Evolutionary conservation across 2,888 invertebrate genomes (phyloP).

Genomic region (Amblyteles armatorius): DNA sequence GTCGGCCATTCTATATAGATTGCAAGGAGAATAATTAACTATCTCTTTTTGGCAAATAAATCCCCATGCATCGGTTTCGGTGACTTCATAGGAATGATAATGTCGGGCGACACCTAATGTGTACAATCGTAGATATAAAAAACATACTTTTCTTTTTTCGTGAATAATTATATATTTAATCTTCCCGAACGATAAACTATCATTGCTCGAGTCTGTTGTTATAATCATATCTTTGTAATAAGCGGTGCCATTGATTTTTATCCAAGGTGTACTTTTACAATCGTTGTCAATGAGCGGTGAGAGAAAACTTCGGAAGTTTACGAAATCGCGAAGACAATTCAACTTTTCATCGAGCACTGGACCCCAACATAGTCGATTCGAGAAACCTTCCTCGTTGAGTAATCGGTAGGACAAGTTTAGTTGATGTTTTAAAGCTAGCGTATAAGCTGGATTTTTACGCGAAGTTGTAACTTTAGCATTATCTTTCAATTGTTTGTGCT

Average conservation of each 20-base stretch:
- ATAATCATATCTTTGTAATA: slow-evolving; percentile 2
- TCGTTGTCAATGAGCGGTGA: background rate
- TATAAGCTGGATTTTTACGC: slow-evolving; percentile 31
- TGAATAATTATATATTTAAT: slow-evolving; percentile 9
- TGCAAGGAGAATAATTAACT: background rate
- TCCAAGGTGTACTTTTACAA: slow-evolving; percentile 16
- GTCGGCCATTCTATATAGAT: background rate
- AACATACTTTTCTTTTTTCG: background rate
- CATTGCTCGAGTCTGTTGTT: background rate
- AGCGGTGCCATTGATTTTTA: slow-evolving; percentile 12
- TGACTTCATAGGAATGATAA: background rate
- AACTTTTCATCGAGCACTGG: slow-evolving; percentile 11
- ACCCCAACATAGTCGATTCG: slow-evolving; percentile 11
- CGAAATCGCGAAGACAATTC: background rate
- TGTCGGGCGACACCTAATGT: background rate
- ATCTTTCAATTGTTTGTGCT: slow-evolving; percentile 50
- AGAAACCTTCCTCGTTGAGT: slow-evolving; percentile 19
- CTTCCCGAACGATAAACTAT: background rate
- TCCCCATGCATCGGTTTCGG: background rate
- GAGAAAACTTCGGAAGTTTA: background rate
- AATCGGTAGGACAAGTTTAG: slow-evolving; percentile 22
- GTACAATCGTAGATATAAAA: background rate
- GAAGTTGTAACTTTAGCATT: slow-evolving; percentile 17
- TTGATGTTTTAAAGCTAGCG: slow-evolving; percentile 43
- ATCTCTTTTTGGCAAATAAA: background rate